These are phyloP conservation scores for Menura novaehollandiae DNA, from an alignment of 2,113 vertebrate species.

Conservation along the genomic window DNA sequence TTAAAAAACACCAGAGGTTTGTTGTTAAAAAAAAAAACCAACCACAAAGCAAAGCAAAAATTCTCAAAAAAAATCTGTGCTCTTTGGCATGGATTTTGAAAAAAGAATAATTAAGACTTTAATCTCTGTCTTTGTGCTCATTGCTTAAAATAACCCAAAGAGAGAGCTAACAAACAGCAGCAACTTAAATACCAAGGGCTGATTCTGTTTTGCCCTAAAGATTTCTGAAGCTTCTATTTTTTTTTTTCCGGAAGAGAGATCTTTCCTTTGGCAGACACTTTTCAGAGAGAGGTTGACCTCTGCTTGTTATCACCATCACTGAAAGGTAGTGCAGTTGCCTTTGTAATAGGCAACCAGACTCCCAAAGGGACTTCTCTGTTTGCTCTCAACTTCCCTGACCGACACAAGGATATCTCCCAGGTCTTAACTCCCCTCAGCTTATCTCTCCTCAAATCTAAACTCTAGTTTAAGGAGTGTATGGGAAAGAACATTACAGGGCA, in stretches of 20 bases:
- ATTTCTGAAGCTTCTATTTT: neutral
- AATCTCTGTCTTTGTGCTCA: neutral
- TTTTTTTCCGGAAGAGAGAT: neutral
- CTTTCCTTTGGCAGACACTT: neutral
- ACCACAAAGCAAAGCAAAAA: neutral
- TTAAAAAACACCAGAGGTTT: neutral
- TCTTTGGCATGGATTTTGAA: neutral
- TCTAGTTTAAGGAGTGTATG: neutral
- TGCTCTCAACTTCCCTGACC: conserved; percentile 13
- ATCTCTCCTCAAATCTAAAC: neutral
- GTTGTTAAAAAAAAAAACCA: neutral
- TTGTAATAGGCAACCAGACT: neutral
- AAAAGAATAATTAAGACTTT: neutral
- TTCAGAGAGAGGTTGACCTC: neutral
- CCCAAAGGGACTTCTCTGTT: conserved; percentile 17
- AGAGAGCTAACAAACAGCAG: neutral
- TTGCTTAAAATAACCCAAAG: neutral
- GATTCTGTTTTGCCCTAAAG: neutral
- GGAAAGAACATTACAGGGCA: neutral
- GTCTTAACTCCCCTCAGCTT: conserved; percentile 1
- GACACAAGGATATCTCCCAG: neutral
- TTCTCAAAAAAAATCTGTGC: neutral
- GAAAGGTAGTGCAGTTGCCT: neutral
- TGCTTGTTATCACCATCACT: neutral
- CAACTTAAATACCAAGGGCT: neutral